phyloP scores from a whole-genome alignment of 2,797 vertebrate genomes.

The Labroides dimidiatus region DNA sequence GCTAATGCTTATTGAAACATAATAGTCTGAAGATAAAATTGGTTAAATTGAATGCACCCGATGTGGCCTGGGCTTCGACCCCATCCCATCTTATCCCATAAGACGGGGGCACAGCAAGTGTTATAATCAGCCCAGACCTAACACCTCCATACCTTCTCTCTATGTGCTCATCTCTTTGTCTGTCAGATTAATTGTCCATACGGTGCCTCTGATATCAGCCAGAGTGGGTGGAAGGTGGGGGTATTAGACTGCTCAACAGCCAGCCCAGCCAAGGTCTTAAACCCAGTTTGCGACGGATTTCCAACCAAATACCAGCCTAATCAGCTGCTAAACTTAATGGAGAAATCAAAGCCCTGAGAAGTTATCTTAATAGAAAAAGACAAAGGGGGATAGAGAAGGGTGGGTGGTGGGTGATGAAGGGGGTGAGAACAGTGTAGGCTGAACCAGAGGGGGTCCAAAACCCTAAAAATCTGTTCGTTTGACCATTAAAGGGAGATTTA shows the following conservation, averaged over 20 bases:
- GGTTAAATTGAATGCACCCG: background rate
- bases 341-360: constrained; percentile 68
- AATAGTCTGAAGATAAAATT: background rate
- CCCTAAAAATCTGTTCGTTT: constrained; percentile 86
- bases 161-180: constrained; percentile 63
- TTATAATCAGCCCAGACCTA: constrained; percentile 69
- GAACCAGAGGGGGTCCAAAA: constrained; percentile 57
- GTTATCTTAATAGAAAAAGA: constrained; percentile 82
- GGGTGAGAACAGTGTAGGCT: constrained; percentile 36
- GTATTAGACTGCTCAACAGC: constrained; percentile 54
- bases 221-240: constrained; percentile 48
- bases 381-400: constrained; percentile 70
- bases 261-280: constrained; percentile 54
- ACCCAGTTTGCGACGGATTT: constrained; percentile 62
- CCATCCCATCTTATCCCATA: constrained; percentile 64
- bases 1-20: background rate
- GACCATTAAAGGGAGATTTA: constrained; percentile 90
- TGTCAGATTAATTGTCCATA: constrained; percentile 79
- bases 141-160: constrained; percentile 62
- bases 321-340: constrained; percentile 66
- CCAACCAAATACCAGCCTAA: constrained; percentile 68
- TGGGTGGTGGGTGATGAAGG: constrained; percentile 18
- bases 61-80: constrained; percentile 37
- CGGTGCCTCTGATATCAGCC: constrained; percentile 65
- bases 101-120: constrained; percentile 64